These are phyloP conservation scores for Caenorhabditis sp. DNA, from an alignment of 2,888 invertebrate genomes.

Conservation along the genomic window DNA sequence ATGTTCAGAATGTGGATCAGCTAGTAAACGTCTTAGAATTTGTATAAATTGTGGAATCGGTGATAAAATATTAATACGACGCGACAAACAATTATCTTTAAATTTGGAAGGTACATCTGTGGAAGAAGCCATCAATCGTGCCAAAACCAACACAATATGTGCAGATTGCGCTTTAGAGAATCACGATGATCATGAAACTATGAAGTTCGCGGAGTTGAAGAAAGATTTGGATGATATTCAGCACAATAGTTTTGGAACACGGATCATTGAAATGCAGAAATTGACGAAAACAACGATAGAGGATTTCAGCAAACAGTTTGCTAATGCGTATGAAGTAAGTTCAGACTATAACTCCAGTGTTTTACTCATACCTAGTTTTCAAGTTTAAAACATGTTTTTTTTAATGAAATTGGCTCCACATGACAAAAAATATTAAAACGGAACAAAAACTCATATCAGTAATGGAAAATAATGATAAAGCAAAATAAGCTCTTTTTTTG, in stretches of 20 bases:
- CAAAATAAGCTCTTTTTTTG: too few species aligned
- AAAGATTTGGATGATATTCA: neutral
- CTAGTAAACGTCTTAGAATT: conserved; percentile 7
- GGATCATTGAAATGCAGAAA: neutral
- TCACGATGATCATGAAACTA: conserved; percentile 25
- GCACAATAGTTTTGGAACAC: neutral
- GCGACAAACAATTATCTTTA: neutral
- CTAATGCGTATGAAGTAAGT: neutral
- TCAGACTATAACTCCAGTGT: too few species aligned
- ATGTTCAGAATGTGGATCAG: neutral
- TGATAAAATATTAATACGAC: neutral
- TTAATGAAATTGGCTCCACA: too few species aligned
- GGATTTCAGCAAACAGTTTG: neutral
- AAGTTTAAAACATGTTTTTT: too few species aligned
- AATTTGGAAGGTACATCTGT: neutral
- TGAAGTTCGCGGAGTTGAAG: conserved; percentile 14
- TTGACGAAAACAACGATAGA: neutral
- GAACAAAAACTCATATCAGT: too few species aligned
- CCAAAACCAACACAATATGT: conserved; percentile 15
- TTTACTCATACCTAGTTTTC: too few species aligned
- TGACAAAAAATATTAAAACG: too few species aligned
- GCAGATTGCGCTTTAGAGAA: conserved; percentile 31
- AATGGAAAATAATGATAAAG: too few species aligned
- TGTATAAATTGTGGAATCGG: neutral
- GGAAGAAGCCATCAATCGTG: neutral